Base-by-base conservation (phyloP, 2,888 invertebrate species). In the Podotricha telesiphe region DNA sequence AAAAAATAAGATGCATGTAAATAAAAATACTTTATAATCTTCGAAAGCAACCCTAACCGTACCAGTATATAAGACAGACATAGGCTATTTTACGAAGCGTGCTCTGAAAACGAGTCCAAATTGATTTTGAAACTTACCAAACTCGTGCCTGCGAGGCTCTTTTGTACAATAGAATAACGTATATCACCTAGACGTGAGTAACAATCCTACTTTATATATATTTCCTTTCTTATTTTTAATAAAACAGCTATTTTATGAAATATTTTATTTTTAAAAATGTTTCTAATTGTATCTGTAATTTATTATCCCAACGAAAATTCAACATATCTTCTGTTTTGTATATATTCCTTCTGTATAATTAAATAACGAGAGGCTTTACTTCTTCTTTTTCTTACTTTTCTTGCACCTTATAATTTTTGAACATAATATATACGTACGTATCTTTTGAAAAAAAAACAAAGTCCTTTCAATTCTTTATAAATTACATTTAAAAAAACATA, bases 91-190 rank as follows among this genome's bases (percentile, higher is more conserved):
- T 82, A 80, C 76, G 78, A 77, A 75, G 79, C 79, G 80, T 83
- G 76, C 83, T 81, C 80, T 80, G 85, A 87, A 88, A 88, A 88
- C 86, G 87, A 83, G 79, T 82, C 78, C 78, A 86, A 88, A 89
- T 88, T 89, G 88, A 86, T 88, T 88, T 88, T 80, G 84, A 83
- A 85, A 87, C 87, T 86, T 85, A 84, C 84, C 81, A 83, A 81
- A 81, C 78, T 80, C 75, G 73, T 70, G 77, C 34, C 67, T 47
- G 67, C 19, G 47, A n/a, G 20, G 51, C 58, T 58, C 48, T 51
- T 51, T 55, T 34, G 28, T 51, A 61, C 56, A 62, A 65, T 61
- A 51, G 59, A 67, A 64, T 37, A 55, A 45, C n/a, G 22, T 59
- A 59, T 28, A 59, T 45, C n/a, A 51, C 48, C 45, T 64, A 37